These are phyloP conservation scores for Bothrops alternatus DNA, from an alignment of 2,797 vertebrate genomes.

Conservation along the genomic window DNA sequence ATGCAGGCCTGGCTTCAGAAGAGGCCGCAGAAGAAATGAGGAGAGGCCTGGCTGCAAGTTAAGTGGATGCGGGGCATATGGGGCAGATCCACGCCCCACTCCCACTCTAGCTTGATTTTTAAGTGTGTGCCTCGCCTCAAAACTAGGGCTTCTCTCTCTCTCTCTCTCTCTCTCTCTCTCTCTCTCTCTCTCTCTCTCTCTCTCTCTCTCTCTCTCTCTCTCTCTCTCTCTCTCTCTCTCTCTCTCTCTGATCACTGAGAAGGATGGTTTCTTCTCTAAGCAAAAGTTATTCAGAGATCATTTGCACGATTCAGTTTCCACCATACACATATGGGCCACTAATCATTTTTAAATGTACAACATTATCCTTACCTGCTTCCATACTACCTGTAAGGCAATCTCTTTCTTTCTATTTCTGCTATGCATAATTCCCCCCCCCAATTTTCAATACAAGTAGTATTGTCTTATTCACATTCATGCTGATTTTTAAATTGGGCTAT, in stretches of 20 bases:
- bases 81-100: no score
- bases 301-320: neutral
- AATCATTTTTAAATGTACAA: neutral
- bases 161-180: no score
- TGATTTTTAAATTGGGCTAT: neutral
- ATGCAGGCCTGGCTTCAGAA: no score
- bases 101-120: no score
- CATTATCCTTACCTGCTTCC: neutral
- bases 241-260: neutral
- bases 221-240: no score
- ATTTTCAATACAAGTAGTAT: neutral
- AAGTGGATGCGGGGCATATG: no score
- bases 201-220: no score
- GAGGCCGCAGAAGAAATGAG: no score
- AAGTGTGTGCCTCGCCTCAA: no score
- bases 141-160: no score
- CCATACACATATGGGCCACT: neutral
- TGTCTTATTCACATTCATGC: neutral
- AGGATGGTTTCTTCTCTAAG: neutral
- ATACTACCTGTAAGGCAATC: neutral
- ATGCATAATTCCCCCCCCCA: neutral
- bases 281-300: neutral
- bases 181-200: no score
- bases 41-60: no score
- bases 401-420: neutral